A percentile compares a stretch with the other conserved stretches of the same genome.
Evolutionary conservation across 2,888 invertebrate species (phyloP).

Genomic region (Prosapia bicincta): DNA sequence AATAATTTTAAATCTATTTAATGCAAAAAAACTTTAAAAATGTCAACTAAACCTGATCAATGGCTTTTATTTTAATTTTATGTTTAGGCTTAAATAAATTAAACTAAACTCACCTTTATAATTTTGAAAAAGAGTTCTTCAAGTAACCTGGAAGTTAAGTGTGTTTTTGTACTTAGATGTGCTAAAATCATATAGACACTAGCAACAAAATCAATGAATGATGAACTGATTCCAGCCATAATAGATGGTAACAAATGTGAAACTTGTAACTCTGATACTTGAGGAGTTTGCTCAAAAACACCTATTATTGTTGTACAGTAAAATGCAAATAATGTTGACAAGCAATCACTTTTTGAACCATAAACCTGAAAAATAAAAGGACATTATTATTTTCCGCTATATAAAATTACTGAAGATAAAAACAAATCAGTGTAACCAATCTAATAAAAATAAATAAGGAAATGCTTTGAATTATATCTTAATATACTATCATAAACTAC

Average conservation of each 20-base stretch:
- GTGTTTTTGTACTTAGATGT: slow-evolving; percentile 62
- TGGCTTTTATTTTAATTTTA: too few species aligned
- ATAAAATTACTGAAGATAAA: too few species aligned
- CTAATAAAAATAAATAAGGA: too few species aligned
- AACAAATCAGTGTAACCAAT: too few species aligned
- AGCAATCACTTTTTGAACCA: slow-evolving; percentile 30
- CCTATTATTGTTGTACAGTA: slow-evolving; percentile 74
- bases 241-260: slow-evolving; percentile 66
- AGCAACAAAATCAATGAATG: slow-evolving; percentile 66
- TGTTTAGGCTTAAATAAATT: too few species aligned
- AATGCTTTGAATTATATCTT: too few species aligned
- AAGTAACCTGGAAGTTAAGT: slow-evolving; percentile 55
- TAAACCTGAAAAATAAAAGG: slow-evolving; percentile 30
- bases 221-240: slow-evolving; percentile 65
- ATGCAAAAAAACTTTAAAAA: too few species aligned
- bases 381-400: too few species aligned
- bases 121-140: slow-evolving; percentile 59
- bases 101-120: slow-evolving; percentile 52
- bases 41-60: too few species aligned
- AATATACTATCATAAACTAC: too few species aligned
- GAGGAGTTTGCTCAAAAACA: slow-evolving; percentile 56
- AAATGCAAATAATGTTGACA: slow-evolving; percentile 68
- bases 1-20: too few species aligned
- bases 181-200: slow-evolving; percentile 70
- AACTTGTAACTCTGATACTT: slow-evolving; percentile 61